Percentiles rank a stretch among this genome's conserved stretches.
Evolutionary conservation across 1,140 invertebrate species (phyloP).

Genomic region (Brachionus koreanus): DNA sequence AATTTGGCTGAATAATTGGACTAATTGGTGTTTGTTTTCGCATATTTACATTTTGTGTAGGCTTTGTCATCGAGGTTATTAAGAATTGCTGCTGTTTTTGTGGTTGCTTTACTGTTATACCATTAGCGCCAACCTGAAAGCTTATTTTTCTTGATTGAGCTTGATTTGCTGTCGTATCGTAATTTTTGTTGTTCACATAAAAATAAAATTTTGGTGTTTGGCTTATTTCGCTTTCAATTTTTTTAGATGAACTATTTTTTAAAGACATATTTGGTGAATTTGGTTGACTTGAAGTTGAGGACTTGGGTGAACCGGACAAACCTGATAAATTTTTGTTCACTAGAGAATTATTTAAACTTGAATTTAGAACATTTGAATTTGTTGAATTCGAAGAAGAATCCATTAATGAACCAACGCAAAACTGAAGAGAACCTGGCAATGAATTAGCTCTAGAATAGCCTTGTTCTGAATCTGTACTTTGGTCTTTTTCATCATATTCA

Average conservation of each 20-base stretch:
- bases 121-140: constrained; percentile 24
- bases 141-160: not conserved
- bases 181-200: constrained; percentile 26
- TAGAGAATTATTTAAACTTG: not conserved
- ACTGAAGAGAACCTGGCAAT: not conserved
- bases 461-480: not conserved
- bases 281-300: not conserved
- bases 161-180: not conserved
- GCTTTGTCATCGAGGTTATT: not conserved
- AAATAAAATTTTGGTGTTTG: not conserved
- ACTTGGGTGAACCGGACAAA: not conserved
- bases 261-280: not conserved
- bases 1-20: not conserved
- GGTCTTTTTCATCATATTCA: not conserved
- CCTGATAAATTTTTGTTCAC: not conserved
- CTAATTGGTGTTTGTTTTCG: not conserved
- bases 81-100: not conserved
- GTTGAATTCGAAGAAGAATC: not conserved
- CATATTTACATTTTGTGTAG: not conserved
- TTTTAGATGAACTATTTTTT: not conserved
- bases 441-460: not conserved
- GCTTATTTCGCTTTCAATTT: not conserved
- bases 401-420: constrained; percentile 6
- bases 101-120: not conserved
- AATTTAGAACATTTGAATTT: not conserved